These are phyloP conservation scores for Caenorhabditis wallacei DNA, from an alignment of 2,888 invertebrate genomes.

Conservation along the genomic window DNA sequence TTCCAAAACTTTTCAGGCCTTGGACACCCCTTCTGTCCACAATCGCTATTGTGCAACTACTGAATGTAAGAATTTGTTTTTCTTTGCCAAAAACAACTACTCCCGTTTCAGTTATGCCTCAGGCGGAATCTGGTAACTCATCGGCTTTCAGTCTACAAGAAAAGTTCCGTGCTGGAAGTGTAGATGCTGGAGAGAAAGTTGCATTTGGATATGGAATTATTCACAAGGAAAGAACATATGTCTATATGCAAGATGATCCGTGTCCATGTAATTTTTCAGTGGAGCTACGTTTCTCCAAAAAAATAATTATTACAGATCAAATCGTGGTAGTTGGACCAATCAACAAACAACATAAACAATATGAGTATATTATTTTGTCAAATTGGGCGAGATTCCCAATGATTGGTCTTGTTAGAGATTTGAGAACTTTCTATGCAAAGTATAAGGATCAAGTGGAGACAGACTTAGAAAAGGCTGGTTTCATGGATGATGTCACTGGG, in stretches of 20 bases:
- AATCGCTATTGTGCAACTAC: conserved; percentile 75
- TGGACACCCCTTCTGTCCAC: conserved; percentile 77
- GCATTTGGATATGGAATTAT: conserved; percentile 75
- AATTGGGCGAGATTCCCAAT: conserved; percentile 79
- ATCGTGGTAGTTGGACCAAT: conserved; percentile 72
- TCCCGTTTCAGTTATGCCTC: conserved; percentile 62
- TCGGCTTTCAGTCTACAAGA: conserved; percentile 72
- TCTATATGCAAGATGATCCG: conserved; percentile 77
- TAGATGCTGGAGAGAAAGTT: conserved; percentile 68
- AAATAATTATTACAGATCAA: conserved; percentile 67
- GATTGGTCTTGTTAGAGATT: conserved; percentile 74
- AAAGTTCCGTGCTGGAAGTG: conserved; percentile 70
- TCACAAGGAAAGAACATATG: conserved; percentile 69
- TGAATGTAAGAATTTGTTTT: conserved; percentile 64
- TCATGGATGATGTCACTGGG: conserved; percentile 71
- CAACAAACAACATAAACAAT: conserved; percentile 68
- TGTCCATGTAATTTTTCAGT: conserved; percentile 70
- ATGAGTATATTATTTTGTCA: conserved; percentile 77
- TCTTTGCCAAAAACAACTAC: neutral
- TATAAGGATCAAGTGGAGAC: conserved; percentile 72
- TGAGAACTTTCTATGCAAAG: conserved; percentile 68
- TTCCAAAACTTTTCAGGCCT: conserved; percentile 68
- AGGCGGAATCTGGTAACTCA: conserved; percentile 70
- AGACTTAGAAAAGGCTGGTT: conserved; percentile 71
- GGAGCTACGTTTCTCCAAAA: no score